Evolutionary conservation across 2,797 vertebrate genomes (phyloP), one percentile per base, ranked within the genome.

Genomic region (Notoglanidium macrostoma): DNA sequence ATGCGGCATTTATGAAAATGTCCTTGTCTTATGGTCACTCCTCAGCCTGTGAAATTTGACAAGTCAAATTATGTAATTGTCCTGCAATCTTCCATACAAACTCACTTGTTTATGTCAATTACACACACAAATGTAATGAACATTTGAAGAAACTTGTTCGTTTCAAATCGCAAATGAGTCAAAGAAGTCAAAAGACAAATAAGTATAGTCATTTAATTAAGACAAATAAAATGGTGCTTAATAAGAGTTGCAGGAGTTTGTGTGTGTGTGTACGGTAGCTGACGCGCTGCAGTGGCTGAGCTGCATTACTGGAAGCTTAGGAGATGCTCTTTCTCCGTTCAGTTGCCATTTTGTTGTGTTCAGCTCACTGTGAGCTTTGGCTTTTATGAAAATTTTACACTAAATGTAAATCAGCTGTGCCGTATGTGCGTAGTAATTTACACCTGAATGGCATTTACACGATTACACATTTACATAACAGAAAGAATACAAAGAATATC

Each of bases 271-370:
- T 79, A 0, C 26, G 32, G 19, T 23, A 59, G 55, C 46, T 49
- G 59, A 57, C 0, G 12, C 54, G 11, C 54, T 46, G 79, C 63
- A 54, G 65, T 68, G 83, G 61, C 35, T 74, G 88, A 88, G 89
- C 94, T 94, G 92, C 93, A 90, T 92, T 94, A 92, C 91, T 85
- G 74, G 90, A 92, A 40, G 40, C 40, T 40, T 40, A 40, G 40
- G 40, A 40, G 40, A 40, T 40, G 40, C 40, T 40, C 40, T 40
- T 83, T 35, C 19, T 8, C 82, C 65, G 21, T 83, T 35, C 23
- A 54, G 19, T 32, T 7, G 2, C 17, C 19, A 8, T 70, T 54
- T 29, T 29, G 46, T 80, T 40, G 3, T 10, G 70, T 46, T 26
- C 44, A 23, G 44, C 32, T 76, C 46, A 51, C 46, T 76, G 35